Evolutionary conservation across 64 coral and sea anemone species (phyloP), one percentile per base, ranked within the genome.

Genomic region (Pocillopora verrucosa): DNA sequence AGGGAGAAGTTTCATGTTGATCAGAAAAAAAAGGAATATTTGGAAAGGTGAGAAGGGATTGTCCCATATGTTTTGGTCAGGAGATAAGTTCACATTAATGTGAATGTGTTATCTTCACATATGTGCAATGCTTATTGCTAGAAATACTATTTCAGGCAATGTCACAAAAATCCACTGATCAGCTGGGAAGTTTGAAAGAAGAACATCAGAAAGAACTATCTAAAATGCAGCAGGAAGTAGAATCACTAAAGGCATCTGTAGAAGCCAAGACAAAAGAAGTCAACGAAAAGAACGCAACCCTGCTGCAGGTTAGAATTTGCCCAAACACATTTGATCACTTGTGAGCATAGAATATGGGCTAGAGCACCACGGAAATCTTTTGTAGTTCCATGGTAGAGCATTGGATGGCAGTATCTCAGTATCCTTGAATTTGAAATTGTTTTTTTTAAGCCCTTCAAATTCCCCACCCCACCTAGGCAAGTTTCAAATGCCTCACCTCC

Each of bases 231-330:
- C 72, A 63, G 25, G 95, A 96, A 37, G 58, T 93, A 36, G 73
- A 83, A 24, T n/a, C 84, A 17, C 62, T 96, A 11, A 93, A 91
- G 84, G 91, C 76, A 56, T 62, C 95, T n/a, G 58, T 93, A 70
- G 82, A 77, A 20, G 95, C 93, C 20, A 96, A 96, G 73, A 88
- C 88, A 22, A 78, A 91, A 60, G 91, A 96, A 61, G 75, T 96
- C 1, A 93, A 80, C 36, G 95, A 96, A 19, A 96, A 91, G 72
- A 93, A 93, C 0, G 93, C 83, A 38, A 96, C 95, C 65, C 77
- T 96, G 10, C 37, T 59, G 0, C 70, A 82, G 79, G 89, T 20
- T 16, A 35, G 41, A 51, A 51, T 51, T 51, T 3, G 41, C 41
- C 7, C 41, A 51, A 51, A 51, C 41, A 51, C 41, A 51, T 79